A percentile compares a stretch with the other conserved stretches of the same genome.
Conservation (phyloP, 2,888 invertebrate species). For the Pseudanteris insignis region DNA sequence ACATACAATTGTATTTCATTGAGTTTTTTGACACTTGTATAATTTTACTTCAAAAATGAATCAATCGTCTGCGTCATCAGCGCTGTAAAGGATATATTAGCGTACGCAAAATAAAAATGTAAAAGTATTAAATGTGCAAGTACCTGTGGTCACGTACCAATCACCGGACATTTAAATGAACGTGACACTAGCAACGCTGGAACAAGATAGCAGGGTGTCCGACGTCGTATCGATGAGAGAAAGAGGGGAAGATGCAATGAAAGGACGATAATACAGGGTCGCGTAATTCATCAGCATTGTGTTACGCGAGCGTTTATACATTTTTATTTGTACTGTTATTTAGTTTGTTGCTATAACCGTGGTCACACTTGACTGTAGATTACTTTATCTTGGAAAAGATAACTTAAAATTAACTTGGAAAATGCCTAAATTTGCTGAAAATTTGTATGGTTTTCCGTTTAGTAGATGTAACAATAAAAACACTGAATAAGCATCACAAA, state of each 20-base stretch:
- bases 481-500: no score
- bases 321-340: slow-evolving; percentile 66
- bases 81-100: slow-evolving; percentile 61
- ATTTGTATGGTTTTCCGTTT: no score
- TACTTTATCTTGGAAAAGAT: no score
- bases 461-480: no score
- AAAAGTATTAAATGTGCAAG: slow-evolving; percentile 64
- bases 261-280: slow-evolving; percentile 53
- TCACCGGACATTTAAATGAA: slow-evolving; percentile 55
- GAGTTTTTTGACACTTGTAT: no score
- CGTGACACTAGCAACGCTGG: slow-evolving; percentile 23
- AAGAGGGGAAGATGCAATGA: slow-evolving; percentile 46
- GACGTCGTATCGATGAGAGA: slow-evolving; percentile 16
- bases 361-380: no score
- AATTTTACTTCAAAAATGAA: no score
- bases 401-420: no score
- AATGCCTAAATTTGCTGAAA: no score
- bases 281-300: slow-evolving; percentile 51
- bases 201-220: slow-evolving; percentile 12
- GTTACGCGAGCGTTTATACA: slow-evolving; percentile 59
- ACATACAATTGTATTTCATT: no score
- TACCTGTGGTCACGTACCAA: slow-evolving; percentile 64
- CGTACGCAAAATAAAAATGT: slow-evolving; percentile 55
- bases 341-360: slow-evolving; percentile 65
- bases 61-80: slow-evolving; percentile 62